Percentiles rank a stretch among this genome's conserved stretches.
Evolutionary conservation across 1,140 invertebrate species (phyloP).

Genomic region (Drosophila lowei): DNA sequence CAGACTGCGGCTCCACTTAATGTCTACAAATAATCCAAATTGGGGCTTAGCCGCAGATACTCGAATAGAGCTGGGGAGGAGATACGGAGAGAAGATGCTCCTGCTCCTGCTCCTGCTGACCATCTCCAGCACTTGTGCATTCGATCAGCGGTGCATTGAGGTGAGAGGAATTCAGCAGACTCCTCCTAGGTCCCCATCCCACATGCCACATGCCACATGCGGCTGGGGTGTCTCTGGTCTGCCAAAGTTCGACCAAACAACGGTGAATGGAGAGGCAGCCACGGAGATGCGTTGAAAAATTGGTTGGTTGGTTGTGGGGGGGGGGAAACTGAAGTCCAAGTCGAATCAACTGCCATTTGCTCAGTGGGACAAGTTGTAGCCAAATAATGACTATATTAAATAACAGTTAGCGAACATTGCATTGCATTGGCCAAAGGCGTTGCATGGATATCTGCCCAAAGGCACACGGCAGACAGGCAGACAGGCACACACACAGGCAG

Average conservation of each 20-base stretch:
- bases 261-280: constrained; percentile 24
- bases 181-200: neutral
- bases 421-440: constrained; percentile 51
- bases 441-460: constrained; percentile 54
- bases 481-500: neutral
- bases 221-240: constrained; percentile 4
- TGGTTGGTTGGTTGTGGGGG: neutral
- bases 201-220: neutral
- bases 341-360: constrained; percentile 43
- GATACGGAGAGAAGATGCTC: neutral
- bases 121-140: constrained; percentile 45
- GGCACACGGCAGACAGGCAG: constrained; percentile 14
- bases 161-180: constrained; percentile 25
- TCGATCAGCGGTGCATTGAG: constrained; percentile 58
- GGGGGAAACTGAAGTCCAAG: too few species aligned
- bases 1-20: constrained; percentile 43
- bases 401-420: constrained; percentile 61
- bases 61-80: neutral
- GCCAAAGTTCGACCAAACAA: constrained; percentile 40
- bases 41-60: constrained; percentile 46
- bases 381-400: constrained; percentile 68
- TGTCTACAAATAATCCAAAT: constrained; percentile 54
- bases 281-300: constrained; percentile 38
- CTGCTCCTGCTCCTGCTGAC: neutral
- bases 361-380: constrained; percentile 57